phyloP scores from a whole-genome alignment of 2,113 vertebrate species.

The Suncus etruscus region DNA sequence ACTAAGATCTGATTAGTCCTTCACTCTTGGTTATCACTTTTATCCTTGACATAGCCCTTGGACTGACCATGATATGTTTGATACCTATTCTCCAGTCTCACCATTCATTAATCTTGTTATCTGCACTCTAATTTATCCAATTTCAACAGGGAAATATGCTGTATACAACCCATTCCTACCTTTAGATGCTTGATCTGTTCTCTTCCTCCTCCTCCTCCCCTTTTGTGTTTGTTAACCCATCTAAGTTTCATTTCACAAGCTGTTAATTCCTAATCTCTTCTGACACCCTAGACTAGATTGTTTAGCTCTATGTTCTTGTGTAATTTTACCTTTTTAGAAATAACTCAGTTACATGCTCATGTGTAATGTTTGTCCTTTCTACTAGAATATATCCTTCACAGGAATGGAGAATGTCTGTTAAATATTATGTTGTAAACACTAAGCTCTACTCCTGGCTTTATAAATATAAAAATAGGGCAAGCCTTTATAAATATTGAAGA shows the following conservation, averaged over 20 bases:
- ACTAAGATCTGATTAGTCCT: not conserved
- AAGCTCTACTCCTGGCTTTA: not conserved
- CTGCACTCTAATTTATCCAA: not conserved
- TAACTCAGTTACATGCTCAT: not conserved
- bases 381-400: not conserved
- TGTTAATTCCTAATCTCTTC: constrained; percentile 47
- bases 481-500: constrained; percentile 8
- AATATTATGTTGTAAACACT: not conserved
- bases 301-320: not conserved
- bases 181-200: not conserved
- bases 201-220: not conserved
- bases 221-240: not conserved
- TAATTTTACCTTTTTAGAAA: constrained; percentile 32
- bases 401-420: not conserved
- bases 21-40: not conserved
- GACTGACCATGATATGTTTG: not conserved
- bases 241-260: not conserved
- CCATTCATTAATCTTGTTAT: constrained; percentile 27
- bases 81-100: not conserved
- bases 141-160: not conserved
- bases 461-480: not conserved
- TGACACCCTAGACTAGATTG: not conserved
- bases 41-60: not conserved
- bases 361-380: not conserved
- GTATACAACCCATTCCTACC: not conserved